These are phyloP conservation scores for Trachelus iudaicus DNA, from an alignment of 2,888 invertebrate species.

Conservation along the genomic window DNA sequence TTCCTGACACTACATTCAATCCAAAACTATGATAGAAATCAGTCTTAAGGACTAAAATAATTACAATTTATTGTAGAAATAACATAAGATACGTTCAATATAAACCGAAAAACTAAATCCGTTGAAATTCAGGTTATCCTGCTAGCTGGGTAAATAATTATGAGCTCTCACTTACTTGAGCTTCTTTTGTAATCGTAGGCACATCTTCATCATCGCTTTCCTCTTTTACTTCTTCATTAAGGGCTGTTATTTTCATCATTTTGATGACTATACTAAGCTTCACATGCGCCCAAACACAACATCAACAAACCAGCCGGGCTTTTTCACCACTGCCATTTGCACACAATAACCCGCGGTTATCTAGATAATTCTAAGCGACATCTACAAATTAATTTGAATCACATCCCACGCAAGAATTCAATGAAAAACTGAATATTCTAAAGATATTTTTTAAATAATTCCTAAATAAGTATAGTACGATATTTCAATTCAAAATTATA, in stretches of 20 bases:
- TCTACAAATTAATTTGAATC: background rate
- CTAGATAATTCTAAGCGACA: background rate
- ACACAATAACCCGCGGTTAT: background rate
- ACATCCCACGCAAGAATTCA: background rate
- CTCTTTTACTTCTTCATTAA: conserved; percentile 74
- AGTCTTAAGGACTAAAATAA: background rate
- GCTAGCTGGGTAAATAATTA: background rate
- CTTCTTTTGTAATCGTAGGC: conserved; percentile 71
- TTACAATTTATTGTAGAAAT: background rate
- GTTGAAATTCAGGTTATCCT: background rate
- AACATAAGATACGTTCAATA: background rate
- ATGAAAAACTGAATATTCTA: background rate
- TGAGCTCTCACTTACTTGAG: conserved; percentile 64
- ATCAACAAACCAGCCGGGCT: conserved; percentile 26
- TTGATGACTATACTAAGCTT: conserved; percentile 30
- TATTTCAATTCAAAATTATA: background rate
- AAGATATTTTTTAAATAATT: background rate
- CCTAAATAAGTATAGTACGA: background rate
- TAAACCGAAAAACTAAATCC: background rate
- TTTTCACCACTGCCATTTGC: conserved; percentile 14
- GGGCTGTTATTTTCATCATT: conserved; percentile 75
- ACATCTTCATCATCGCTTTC: conserved; percentile 71
- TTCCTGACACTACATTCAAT: background rate
- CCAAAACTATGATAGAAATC: background rate
- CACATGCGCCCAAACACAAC: conserved; percentile 13